Evolutionary conservation across 2,888 invertebrate species (phyloP).

Genomic region (Leucophora obtusa): DNA sequence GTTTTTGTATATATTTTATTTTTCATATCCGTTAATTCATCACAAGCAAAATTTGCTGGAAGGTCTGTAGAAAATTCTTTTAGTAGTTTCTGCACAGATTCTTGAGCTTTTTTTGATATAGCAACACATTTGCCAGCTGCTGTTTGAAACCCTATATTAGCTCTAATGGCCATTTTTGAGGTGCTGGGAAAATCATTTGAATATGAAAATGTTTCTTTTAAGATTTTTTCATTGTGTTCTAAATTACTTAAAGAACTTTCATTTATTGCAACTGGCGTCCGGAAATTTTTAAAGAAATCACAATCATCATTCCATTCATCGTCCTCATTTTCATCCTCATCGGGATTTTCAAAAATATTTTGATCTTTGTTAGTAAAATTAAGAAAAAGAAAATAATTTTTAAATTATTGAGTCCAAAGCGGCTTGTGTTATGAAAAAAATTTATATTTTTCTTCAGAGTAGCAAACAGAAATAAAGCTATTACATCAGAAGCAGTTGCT

Average conservation of each 20-base stretch:
- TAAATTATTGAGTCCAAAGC: too few relatives aligned
- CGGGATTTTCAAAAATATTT: constrained; percentile 33
- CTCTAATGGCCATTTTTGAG: not conserved
- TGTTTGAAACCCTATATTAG: constrained; percentile 5
- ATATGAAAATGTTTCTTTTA: constrained; percentile 6
- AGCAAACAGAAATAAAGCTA: too few relatives aligned
- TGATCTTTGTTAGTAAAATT: constrained; percentile 10
- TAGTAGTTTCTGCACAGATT: constrained; percentile 17
- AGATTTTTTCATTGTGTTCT: not conserved
- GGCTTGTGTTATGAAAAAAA: too few relatives aligned
- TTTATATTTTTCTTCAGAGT: too few relatives aligned
- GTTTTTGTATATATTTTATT: constrained; percentile 31
- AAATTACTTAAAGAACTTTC: not conserved
- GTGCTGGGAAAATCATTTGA: not conserved
- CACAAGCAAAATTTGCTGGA: not conserved
- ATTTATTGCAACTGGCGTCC: constrained; percentile 46
- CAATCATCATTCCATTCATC: constrained; percentile 65
- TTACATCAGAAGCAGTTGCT: too few relatives aligned
- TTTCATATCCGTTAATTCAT: constrained; percentile 28
- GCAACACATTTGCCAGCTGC: constrained; percentile 12
- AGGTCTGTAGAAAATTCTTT: constrained; percentile 2
- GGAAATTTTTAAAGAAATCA: constrained; percentile 63
- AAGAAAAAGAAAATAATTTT: too few relatives aligned
- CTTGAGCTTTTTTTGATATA: constrained; percentile 28
- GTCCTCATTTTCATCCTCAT: constrained; percentile 9